Evolutionary conservation across 2,888 invertebrate species (phyloP), one percentile per base, ranked within the genome.

Genomic region (Conistra vaccinii): DNA sequence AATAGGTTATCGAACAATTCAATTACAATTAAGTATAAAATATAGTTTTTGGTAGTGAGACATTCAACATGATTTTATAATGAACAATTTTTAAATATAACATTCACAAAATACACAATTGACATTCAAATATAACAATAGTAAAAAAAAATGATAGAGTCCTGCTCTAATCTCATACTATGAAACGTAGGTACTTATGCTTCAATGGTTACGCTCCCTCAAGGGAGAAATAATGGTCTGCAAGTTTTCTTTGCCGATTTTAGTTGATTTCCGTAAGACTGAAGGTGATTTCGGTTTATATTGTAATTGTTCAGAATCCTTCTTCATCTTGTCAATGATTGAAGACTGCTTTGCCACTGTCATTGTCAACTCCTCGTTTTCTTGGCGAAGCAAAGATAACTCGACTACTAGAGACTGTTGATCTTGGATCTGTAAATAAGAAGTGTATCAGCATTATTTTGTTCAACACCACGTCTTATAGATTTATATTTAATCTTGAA

Each of bases 371-470:
- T 96, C 96, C 81, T 96, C 96, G 76, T 96, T 96, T 87, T 96
- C 96, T 88, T 96, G 96, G 3, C 96, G 95, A 51, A 96, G 93
- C 23, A 96, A 85, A 20, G 96, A 96, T 42, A 96, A 85, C 77
- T 96, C 96, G 0, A 96, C 95, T 2, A 96, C 96, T 26, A 96
- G 84, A 1, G 96, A 96, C 75, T 96, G 96, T 81, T 96, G 96
- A 79, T 96, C 96, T 90, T 96, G 95, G 72, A 96, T 95, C 96
- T 96, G 88, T n/a, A 77, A 91, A 83, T n/a, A 57, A 51, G 26
- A 81, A 58, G 32, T 51, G 10, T 20, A 58, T 62, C 14, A 77
- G 32, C 23, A 62, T 74, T 76, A 71, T 17, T 57, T 79, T 39
- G 23, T 58, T 70, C 26, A 69, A 60, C 12, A 23, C 53, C 17